These are phyloP conservation scores for Halcyon senegalensis DNA, from an alignment of 2,113 vertebrate genomes.

Conservation along the genomic window DNA sequence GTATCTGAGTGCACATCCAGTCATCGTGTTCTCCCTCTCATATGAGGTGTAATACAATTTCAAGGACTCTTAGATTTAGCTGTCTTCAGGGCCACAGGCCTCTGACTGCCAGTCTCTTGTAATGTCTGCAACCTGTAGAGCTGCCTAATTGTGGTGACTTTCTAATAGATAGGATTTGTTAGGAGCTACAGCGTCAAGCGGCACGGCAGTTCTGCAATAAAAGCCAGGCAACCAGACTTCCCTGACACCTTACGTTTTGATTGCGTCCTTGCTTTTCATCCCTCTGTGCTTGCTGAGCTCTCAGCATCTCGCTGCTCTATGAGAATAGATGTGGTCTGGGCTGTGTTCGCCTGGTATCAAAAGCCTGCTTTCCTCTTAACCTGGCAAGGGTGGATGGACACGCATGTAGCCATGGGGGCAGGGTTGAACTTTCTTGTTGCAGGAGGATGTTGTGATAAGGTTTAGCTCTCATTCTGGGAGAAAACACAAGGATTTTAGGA, in stretches of 20 bases:
- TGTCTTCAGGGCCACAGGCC: not conserved
- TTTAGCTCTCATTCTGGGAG: not conserved
- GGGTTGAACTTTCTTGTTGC: not conserved
- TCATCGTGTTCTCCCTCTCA: not conserved
- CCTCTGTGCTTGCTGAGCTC: not conserved
- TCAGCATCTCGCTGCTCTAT: fast-evolving
- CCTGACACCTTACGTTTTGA: not conserved
- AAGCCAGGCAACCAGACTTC: not conserved
- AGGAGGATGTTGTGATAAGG: not conserved
- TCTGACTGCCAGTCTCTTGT: not conserved
- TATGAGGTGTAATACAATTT: not conserved
- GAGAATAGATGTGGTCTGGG: not conserved
- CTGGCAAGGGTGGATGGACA: not conserved
- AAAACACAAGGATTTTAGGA: not conserved
- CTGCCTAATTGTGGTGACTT: not conserved
- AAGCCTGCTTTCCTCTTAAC: not conserved
- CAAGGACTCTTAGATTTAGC: not conserved
- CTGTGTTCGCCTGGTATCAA: not conserved
- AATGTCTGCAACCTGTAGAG: not conserved
- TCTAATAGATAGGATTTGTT: not conserved
- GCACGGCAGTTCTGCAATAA: not conserved
- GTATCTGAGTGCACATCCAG: not conserved
- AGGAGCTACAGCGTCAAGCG: not conserved
- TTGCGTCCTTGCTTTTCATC: not conserved
- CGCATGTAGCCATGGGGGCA: fast-evolving